Conservation (phyloP, 2,113 vertebrate genomes). For the Micromys minutus region DNA sequence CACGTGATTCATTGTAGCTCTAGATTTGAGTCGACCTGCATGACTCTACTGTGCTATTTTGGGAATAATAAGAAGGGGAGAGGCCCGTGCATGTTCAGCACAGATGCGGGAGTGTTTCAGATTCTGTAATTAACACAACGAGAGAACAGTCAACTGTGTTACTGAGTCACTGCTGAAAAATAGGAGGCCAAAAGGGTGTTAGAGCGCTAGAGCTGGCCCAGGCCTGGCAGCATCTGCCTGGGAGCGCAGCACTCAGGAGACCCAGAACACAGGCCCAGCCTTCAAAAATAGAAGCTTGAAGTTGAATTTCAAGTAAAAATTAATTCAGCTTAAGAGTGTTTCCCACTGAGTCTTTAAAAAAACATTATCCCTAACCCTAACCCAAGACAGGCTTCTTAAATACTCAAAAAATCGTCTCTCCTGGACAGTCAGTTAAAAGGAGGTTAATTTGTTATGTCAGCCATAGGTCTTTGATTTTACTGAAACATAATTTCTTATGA, state of each 20-base stretch:
- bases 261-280: not conserved
- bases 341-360: not conserved
- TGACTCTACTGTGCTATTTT: not conserved
- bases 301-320: conserved; percentile 10
- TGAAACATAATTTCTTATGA: not conserved
- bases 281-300: not conserved
- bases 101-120: not conserved
- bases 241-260: not conserved
- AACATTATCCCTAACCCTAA: conserved; percentile 2
- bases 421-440: not conserved
- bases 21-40: not conserved
- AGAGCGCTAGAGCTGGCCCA: not conserved
- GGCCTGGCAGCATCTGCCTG: not conserved
- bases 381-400: not conserved
- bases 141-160: not conserved
- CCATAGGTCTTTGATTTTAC: not conserved
- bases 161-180: not conserved
- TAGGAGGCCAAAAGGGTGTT: not conserved
- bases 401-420: not conserved
- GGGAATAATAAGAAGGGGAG: not conserved
- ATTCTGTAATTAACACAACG: not conserved
- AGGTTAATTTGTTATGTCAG: not conserved
- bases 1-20: not conserved
- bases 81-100: not conserved
- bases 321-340: not conserved